These are phyloP conservation scores for Catostomus latipinnis DNA, from an alignment of 2,797 vertebrate genomes.

Conservation along the genomic window DNA sequence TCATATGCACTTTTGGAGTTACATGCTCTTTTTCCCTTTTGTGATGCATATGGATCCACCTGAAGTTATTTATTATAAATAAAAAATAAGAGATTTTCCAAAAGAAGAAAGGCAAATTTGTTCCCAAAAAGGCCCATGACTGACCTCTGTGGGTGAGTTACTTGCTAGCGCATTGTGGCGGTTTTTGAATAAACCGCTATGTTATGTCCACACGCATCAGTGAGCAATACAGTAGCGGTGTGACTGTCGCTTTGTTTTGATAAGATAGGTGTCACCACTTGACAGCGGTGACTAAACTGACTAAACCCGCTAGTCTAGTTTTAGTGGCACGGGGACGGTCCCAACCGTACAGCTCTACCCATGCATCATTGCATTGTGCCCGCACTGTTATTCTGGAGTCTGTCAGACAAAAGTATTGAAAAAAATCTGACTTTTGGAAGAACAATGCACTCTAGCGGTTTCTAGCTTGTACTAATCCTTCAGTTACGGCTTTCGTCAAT, in stretches of 20 bases:
- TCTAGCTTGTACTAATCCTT: not conserved
- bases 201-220: not conserved
- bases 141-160: constrained; percentile 43
- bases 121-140: not conserved
- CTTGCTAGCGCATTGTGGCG: not conserved
- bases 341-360: not conserved
- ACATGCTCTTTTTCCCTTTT: no score
- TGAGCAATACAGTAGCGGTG: constrained; percentile 39
- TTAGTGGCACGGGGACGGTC: constrained; percentile 64
- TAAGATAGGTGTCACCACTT: constrained; percentile 63
- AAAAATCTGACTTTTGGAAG: constrained; percentile 19
- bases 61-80: not conserved
- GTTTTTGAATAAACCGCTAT: constrained; percentile 1
- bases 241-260: constrained; percentile 49
- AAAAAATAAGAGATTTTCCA: not conserved
- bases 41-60: no score
- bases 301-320: constrained; percentile 74
- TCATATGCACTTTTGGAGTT: no score
- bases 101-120: not conserved
- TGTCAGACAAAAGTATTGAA: constrained; percentile 5
- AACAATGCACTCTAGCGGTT: constrained; percentile 62
- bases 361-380: not conserved
- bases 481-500: not conserved
- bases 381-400: not conserved
- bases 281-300: constrained; percentile 58